Evolutionary conservation across 2,888 invertebrate species (phyloP).

Genomic region (Microchrysa polita): DNA sequence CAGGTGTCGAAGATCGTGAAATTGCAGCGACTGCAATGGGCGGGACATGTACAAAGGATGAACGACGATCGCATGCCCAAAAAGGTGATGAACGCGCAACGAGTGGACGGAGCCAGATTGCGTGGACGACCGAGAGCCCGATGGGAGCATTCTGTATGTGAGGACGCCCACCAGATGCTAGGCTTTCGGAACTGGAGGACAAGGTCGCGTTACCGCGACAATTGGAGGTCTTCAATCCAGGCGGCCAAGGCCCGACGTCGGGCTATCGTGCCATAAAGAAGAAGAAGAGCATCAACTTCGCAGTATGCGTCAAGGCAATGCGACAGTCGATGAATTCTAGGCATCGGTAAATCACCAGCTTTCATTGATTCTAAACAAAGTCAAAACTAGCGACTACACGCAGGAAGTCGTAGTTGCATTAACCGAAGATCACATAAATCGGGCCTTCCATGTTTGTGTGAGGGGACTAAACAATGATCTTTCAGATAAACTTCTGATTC

Average conservation of each 20-base stretch:
- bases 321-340: conserved; percentile 47
- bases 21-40: neutral
- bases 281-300: conserved; percentile 51
- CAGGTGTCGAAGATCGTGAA: neutral
- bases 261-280: too few species aligned
- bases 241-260: too few species aligned
- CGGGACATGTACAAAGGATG: too few species aligned
- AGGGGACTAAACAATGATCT: conserved; percentile 43
- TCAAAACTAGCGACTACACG: conserved; percentile 31
- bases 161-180: too few species aligned
- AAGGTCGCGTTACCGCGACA: too few species aligned
- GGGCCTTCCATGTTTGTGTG: conserved; percentile 35
- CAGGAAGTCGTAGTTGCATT: conserved; percentile 32
- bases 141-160: too few species aligned
- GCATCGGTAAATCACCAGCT: conserved; percentile 43
- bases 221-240: too few species aligned
- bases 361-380: conserved; percentile 40
- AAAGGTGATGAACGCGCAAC: too few species aligned
- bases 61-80: too few species aligned
- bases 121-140: too few species aligned
- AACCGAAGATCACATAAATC: conserved; percentile 38
- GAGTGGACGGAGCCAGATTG: too few species aligned
- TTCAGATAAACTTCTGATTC: conserved; percentile 31
- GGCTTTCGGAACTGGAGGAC: too few species aligned
- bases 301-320: conserved; percentile 46